A percentile compares a stretch with the other conserved stretches of the same genome.
Conservation (phyloP, 1,140 invertebrate genomes). For the Drosophila kohkoa region DNA sequence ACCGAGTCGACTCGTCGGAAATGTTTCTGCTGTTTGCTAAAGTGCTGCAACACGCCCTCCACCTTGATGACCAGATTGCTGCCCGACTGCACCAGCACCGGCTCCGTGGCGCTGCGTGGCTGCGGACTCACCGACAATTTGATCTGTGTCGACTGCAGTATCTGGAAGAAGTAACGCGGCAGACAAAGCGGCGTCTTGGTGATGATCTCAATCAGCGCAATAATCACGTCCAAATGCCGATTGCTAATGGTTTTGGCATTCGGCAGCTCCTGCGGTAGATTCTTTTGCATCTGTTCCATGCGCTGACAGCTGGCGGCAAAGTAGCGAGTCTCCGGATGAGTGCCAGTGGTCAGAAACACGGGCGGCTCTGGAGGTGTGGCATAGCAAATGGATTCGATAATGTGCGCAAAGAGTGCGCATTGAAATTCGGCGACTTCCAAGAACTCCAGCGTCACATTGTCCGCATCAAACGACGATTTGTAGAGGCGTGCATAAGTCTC, state of each 20-base stretch:
- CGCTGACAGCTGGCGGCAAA: slow-evolving; percentile 70
- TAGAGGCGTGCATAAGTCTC: slow-evolving; percentile 93
- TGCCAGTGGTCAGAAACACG: slow-evolving; percentile 69
- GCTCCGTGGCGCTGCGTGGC: slow-evolving; percentile 91
- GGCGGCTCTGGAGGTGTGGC: slow-evolving; percentile 79
- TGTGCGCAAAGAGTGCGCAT: slow-evolving; percentile 77
- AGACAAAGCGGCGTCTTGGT: slow-evolving; percentile 78
- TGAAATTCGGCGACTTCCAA: slow-evolving; percentile 87
- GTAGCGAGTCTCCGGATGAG: slow-evolving; percentile 79
- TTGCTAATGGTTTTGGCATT: slow-evolving; percentile 81
- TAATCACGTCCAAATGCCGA: slow-evolving; percentile 76
- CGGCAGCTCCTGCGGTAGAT: slow-evolving; percentile 69
- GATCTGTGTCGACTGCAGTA: slow-evolving; percentile 92
- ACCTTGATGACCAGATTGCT: slow-evolving; percentile 94
- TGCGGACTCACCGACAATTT: slow-evolving; percentile 94
- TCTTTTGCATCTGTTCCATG: slow-evolving; percentile 74
- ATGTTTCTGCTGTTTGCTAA: slow-evolving; percentile 87
- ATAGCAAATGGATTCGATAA: slow-evolving; percentile 81
- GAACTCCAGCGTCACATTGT: slow-evolving; percentile 93
- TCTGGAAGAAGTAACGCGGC: slow-evolving; percentile 95
- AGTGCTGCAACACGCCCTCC: slow-evolving; percentile 93
- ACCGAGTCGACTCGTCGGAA: slow-evolving; percentile 90
- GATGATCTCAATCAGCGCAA: slow-evolving; percentile 80
- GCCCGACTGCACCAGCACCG: slow-evolving; percentile 90
- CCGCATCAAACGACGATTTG: slow-evolving; percentile 97